phyloP scores from a whole-genome alignment of 2,797 vertebrate genomes.

The Phrynocephalus vlangalii region DNA sequence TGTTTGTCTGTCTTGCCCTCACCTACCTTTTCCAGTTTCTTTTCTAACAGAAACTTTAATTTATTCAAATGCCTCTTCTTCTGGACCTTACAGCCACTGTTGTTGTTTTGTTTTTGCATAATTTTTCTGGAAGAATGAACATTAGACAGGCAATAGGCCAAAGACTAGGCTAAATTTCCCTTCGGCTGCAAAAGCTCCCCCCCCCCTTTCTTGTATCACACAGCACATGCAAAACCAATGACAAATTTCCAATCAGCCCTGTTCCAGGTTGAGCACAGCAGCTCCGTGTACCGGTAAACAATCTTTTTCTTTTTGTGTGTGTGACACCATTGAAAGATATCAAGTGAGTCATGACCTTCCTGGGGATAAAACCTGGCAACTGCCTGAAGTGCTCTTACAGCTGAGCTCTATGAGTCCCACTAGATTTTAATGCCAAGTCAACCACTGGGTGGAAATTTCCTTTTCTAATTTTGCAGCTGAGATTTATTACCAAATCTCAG shows the following conservation, averaged over 20 bases:
- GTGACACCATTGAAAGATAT: conserved; percentile 12
- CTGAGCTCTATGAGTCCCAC: conserved; percentile 38
- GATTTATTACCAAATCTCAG: conserved; percentile 42
- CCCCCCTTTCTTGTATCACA: background rate
- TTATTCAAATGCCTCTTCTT: background rate
- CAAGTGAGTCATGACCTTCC: conserved; percentile 44
- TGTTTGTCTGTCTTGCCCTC: background rate
- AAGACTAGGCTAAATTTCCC: background rate
- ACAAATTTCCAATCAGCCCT: background rate
- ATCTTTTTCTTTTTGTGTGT: background rate
- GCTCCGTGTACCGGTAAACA: background rate
- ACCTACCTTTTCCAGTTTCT: conserved; percentile 4
- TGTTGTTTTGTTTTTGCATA: background rate
- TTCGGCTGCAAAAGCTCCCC: too few species aligned
- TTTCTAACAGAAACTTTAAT: background rate
- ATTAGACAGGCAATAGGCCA: background rate
- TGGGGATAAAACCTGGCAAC: conserved; percentile 38
- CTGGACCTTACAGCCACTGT: background rate
- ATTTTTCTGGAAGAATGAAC: background rate
- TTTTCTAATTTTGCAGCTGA: conserved; percentile 38
- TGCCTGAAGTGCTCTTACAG: conserved; percentile 41
- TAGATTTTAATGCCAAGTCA: conserved; percentile 50
- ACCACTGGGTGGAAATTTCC: conserved; percentile 33
- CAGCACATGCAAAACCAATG: background rate
- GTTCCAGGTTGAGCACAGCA: conserved; percentile 20